Base-by-base conservation (phyloP, 53 echinoderm and acorn worm genomes). In the Paracentrotus lividus region DNA sequence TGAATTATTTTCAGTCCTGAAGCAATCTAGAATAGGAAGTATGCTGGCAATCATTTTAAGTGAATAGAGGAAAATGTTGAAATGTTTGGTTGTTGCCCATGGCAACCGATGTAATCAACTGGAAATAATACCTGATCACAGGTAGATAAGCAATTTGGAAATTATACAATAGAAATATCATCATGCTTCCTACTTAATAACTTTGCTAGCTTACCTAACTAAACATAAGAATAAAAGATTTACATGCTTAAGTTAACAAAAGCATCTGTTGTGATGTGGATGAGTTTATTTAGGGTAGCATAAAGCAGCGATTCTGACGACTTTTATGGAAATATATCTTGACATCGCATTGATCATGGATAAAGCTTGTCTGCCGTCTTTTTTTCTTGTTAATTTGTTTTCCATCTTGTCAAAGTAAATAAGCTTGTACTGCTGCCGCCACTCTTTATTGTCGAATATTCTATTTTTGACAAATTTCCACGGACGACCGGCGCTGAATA, bases 401-500 rank as follows among this genome's bases (percentile, higher is more conserved):
- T 78, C 47, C 81, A 78, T 45, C 81, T n/a, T 45, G 45, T 78
- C 81, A 78, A 45, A 38, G 81, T 36, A 78, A 78, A 78, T 78
- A 78, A 45, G 44, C 81, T 78, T 78, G 81, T 78, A 43, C n/a
- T 78, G 81, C 81, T 24, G 69, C 38, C 47, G 45, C 26, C 45
- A 78, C 24, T 45, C 81, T n/a, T n/a, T 47, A 43, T 45, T 78
- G 44, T 43, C 24, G 77, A 32, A 78, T 45, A 78, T 78, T 78
- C 81, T 78, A 78, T 78, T 78, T 42, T 78, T 45, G 81, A 78
- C 81, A 47, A 78, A 78, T 78, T 78, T 78, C 81, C 5, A 13
- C 6, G 47, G 44, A 45, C n/a, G 81, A 78, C 43, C 44, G 2
- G 16, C 26, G 9, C 47, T 78, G 81, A 45, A 78, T 78, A 47